Evolutionary conservation across 2,113 vertebrate species (phyloP).

Genomic region (Nansenia antarctica): DNA sequence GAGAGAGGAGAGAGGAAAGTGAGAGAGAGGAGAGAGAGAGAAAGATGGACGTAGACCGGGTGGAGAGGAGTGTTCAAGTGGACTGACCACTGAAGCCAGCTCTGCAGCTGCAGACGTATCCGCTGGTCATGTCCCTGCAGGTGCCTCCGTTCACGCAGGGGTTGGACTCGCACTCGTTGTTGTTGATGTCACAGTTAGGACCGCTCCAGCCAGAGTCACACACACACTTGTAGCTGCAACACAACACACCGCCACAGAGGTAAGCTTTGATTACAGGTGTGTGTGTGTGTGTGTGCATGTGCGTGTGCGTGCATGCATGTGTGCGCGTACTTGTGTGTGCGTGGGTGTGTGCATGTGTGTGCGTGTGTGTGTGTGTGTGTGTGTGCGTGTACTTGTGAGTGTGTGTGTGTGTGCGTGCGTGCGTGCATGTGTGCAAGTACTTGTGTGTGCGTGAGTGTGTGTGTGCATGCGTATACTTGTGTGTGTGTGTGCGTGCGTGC

Average conservation of each 20-base stretch:
- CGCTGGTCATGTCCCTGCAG: constrained; percentile 95
- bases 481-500: not conserved
- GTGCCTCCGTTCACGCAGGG: constrained; percentile 90
- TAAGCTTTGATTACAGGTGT: not conserved
- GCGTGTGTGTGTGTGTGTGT: not conserved
- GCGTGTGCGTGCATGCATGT: not conserved
- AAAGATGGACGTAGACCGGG: not conserved
- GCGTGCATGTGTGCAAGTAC: not conserved
- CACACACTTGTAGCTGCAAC: constrained; percentile 83
- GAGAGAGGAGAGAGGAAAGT: not conserved
- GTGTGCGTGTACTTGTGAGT: constrained; percentile 17
- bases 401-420: not conserved
- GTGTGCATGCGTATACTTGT: too few species aligned
- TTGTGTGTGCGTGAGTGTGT: not conserved
- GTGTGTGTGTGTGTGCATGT: not conserved
- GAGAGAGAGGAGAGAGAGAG: not conserved
- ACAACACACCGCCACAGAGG: not conserved
- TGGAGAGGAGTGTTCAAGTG: not conserved
- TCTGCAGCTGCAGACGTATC: constrained; percentile 92
- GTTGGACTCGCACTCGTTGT: constrained; percentile 88
- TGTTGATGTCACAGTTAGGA: constrained; percentile 88
- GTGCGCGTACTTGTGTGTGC: too few species aligned
- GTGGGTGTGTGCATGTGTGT: too few species aligned
- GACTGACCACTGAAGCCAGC: constrained; percentile 91
- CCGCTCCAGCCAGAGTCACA: constrained; percentile 92